These are phyloP conservation scores for Oreochromis aureus DNA, from an alignment of 2,113 vertebrate species.

Conservation along the genomic window DNA sequence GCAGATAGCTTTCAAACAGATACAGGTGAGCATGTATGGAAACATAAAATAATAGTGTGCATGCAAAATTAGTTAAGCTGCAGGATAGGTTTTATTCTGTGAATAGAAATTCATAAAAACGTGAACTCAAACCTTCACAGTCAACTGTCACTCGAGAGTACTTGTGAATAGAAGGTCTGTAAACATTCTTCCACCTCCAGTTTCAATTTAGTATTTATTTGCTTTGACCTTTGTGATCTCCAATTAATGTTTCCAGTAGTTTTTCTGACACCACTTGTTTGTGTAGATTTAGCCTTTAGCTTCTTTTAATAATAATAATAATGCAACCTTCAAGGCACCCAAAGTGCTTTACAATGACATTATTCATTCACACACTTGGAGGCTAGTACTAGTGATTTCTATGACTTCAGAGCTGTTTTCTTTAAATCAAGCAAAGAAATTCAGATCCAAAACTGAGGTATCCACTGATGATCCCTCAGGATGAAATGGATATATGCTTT, in stretches of 20 bases:
- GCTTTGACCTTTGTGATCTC: neutral
- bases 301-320: too few species aligned
- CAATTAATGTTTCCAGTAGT: neutral
- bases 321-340: too few species aligned
- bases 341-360: too few species aligned
- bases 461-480: neutral
- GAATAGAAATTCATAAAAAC: neutral
- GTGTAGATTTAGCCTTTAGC: neutral
- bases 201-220: neutral
- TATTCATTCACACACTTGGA: too few species aligned
- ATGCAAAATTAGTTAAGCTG: neutral
- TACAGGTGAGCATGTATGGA: neutral
- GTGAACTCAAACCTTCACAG: neutral
- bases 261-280: neutral
- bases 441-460: neutral
- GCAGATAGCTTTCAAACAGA: neutral
- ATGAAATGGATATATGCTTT: neutral
- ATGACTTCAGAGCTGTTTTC: neutral
- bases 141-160: neutral
- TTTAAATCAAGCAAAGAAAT: neutral
- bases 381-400: neutral
- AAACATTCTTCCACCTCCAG: neutral
- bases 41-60: neutral
- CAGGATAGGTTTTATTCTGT: fast-evolving
- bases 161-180: neutral